Evolutionary conservation across 2,888 invertebrate species (phyloP).

Genomic region (Apantesis nais): DNA sequence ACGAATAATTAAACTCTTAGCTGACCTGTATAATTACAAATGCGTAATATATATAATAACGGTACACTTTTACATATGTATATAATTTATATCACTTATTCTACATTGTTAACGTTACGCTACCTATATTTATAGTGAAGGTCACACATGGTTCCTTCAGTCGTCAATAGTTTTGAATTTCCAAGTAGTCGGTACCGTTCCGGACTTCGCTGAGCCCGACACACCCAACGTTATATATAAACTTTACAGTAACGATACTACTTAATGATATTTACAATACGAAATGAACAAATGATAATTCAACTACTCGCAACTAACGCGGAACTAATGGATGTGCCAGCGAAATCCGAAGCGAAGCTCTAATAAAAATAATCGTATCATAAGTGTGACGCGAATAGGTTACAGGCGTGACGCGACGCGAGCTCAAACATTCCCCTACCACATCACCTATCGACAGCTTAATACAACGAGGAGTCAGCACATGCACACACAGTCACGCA

Average conservation of each 20-base stretch:
- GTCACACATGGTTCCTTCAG: conserved; percentile 36
- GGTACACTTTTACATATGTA: conserved; percentile 81
- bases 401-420: conserved; percentile 22
- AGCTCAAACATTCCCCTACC: conserved; percentile 7
- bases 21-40: conserved; percentile 84
- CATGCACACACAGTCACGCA: conserved; percentile 43
- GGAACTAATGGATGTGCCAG: conserved; percentile 53
- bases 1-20: conserved; percentile 75
- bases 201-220: conserved; percentile 54
- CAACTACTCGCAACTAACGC: conserved; percentile 63
- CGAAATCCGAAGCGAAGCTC: conserved; percentile 59
- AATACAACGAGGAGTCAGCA: conserved; percentile 51
- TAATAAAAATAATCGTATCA: conserved; percentile 31
- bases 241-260: conserved; percentile 53
- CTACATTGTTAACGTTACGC: conserved; percentile 54
- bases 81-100: conserved; percentile 61
- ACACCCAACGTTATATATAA: conserved; percentile 45
- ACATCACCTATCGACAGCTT: not conserved
- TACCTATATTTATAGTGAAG: conserved; percentile 49
- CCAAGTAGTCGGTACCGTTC: conserved; percentile 38
- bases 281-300: conserved; percentile 51
- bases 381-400: conserved; percentile 31
- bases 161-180: conserved; percentile 37
- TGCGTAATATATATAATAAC: conserved; percentile 79
- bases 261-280: conserved; percentile 55